Base-by-base conservation (phyloP, 2,797 vertebrate genomes). In the Crocidura indochinensis region DNA sequence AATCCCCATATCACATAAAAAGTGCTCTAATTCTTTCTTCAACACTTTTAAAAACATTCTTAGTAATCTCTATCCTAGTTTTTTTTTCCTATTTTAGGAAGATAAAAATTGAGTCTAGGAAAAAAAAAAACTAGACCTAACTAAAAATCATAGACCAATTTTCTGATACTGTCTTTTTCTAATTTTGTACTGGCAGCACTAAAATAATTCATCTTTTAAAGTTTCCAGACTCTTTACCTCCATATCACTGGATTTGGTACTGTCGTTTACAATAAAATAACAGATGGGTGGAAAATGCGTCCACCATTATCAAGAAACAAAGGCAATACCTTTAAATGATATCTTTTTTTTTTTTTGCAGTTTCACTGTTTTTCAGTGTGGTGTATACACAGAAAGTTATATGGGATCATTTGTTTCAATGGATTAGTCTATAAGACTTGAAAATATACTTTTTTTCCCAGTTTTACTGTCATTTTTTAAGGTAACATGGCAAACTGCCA, bases 381-480 rank as follows among this genome's bases (percentile, higher is more conserved):
- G 24, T 17, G 22, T 75, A 14, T 69, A 78, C 91, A 56, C 27
- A 53, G 72, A 69, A 27, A 31, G 26, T 74, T 31, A 8, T 26
- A 53, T 49, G 26, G 64, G 80, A 49, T 38, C 22, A 27, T 69
- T 81, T 91, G 72, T 68, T 91, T 87, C 90, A 67, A 19, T 29
- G 64, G 53, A 29, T 38, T 72, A 79, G 24, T 20, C 47, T 84
- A 46, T 56, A 88, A 80, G 53, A 86, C 81, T 87, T 82, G 31
- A 92, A 91, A 84, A 85, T 56, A 24, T 22, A 44, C 79, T 26
- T 51, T 82, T 47, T 65, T 53, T 74, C 26, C 31, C 38, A 47
- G 26, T 49, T 91, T 90, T 49, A 38, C 64, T 76, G 49, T 81
- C 80, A 76, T 80, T 79, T 91, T 87, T 92, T 88, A 95, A 93